Base-by-base conservation (phyloP, 1,140 invertebrate species). In the Aphelenchoides avenae region DNA sequence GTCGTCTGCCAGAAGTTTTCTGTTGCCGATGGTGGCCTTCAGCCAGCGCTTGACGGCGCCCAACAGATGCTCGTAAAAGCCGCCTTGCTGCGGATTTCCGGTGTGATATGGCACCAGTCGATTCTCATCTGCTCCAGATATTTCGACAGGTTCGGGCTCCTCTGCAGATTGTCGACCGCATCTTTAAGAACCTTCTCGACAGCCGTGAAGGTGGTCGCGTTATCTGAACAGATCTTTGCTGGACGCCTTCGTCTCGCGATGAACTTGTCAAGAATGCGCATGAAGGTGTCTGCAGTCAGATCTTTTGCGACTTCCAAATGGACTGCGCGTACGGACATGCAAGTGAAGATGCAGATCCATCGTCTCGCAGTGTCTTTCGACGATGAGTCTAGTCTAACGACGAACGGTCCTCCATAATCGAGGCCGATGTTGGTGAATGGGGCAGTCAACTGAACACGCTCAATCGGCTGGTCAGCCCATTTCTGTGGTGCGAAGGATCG, bases 1-100 rank as follows among this genome's bases (percentile, higher is more conserved):
- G 30, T 49, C 30, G 11, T 51, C 42, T 11, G 27, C 5, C n/a
- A 15, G 49, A 18, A 44, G 40, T 55, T 52, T 7, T 55, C 51
- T 20, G 49, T 50, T 40, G 5, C 49, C 49, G 30, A 52, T 52
- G 7, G 49, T 52, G n/a, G 20, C 9, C 54, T 55, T 49, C n/a
- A 52, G 11, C 6, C 7, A 52, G 30, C 60, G 37, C 60, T 76
- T 71, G 18, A 55, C 41, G 3, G 64, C 18, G 27, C 60, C 53
- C 9, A 81, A 66, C n/a, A 82, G 29, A 5, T 79, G 41, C 52
- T 81, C 77, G 55, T 67, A 78, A 15, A 68, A 75, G 18, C 80
- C 79, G 24, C 79, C 78, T 70, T 76, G 78, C 78, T 79, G 81
- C 13, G 78, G 63, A 4, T 68, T 26, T 59, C 56, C 6, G 71